Evolutionary conservation across 2,888 invertebrate species (phyloP).

Genomic region (Cosmorhoe ocellata): DNA sequence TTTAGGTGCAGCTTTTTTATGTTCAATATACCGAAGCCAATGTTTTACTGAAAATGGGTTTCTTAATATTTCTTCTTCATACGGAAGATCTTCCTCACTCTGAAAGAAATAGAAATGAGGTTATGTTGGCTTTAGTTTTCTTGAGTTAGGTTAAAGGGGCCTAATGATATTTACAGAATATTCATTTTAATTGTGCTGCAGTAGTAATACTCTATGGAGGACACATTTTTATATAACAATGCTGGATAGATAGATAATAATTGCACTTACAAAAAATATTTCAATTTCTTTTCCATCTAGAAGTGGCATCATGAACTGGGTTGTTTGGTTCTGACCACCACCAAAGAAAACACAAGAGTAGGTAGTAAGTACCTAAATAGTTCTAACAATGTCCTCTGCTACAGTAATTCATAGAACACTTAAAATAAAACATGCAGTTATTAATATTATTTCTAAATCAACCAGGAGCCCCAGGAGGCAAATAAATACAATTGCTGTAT

Average conservation of each 20-base stretch:
- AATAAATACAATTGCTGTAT: too few species aligned
- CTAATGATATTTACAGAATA: too few species aligned
- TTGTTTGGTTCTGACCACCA: too few species aligned
- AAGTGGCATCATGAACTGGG: constrained; percentile 56
- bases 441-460: too few species aligned
- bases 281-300: constrained; percentile 76
- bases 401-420: too few species aligned
- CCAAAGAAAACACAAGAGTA: too few species aligned
- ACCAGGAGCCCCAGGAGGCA: too few species aligned
- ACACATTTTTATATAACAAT: background rate
- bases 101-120: constrained; percentile 54
- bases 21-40: constrained; percentile 98
- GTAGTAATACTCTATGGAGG: too few species aligned
- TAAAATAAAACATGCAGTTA: too few species aligned
- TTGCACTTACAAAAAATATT: constrained; percentile 75
- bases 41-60: constrained; percentile 99
- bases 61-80: constrained; percentile 98
- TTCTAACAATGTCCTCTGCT: too few species aligned
- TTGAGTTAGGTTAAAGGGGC: background rate
- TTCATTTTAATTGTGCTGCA: too few species aligned
- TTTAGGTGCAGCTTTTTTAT: constrained; percentile 93
- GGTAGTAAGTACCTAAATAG: too few species aligned
- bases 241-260: background rate
- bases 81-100: constrained; percentile 97
- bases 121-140: constrained; percentile 1